phyloP scores from a whole-genome alignment of 2,888 invertebrate species.

The Synanthedon tipuliformis region DNA sequence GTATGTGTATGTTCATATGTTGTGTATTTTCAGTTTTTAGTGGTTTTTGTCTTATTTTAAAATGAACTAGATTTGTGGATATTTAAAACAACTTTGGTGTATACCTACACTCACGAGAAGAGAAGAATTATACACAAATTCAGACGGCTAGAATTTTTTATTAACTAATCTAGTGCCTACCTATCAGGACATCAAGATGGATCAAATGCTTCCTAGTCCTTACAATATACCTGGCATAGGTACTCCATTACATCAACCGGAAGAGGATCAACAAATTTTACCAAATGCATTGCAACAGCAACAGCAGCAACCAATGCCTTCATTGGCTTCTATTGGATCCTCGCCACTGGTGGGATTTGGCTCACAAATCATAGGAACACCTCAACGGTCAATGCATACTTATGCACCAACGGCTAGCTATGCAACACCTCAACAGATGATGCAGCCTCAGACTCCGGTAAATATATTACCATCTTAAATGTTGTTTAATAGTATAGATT shows the following conservation, averaged over 20 bases:
- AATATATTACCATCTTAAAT: constrained; percentile 14
- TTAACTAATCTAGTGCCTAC: too few relatives aligned
- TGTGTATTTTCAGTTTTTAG: too few relatives aligned
- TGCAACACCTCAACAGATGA: constrained; percentile 84
- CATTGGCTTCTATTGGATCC: constrained; percentile 69
- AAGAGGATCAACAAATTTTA: constrained; percentile 90
- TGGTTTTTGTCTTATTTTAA: too few relatives aligned
- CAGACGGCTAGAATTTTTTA: too few relatives aligned
- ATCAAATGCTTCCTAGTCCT: constrained; percentile 92
- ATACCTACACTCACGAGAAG: too few relatives aligned
- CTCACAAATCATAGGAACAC: constrained; percentile 73
- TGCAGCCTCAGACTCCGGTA: constrained; percentile 93
- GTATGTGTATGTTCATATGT: too few relatives aligned
- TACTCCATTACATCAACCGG: constrained; percentile 89
- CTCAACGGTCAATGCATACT: constrained; percentile 80
- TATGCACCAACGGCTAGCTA: constrained; percentile 82
- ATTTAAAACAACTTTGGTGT: too few relatives aligned
- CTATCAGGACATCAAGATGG: constrained; percentile 68
- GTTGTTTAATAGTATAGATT: too few relatives aligned
- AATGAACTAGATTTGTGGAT: too few relatives aligned
- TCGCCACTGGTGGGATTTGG: constrained; percentile 73
- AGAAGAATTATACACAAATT: too few relatives aligned
- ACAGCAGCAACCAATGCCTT: constrained; percentile 64
- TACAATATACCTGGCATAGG: constrained; percentile 92
- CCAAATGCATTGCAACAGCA: constrained; percentile 87